Evolutionary conservation across 2,113 vertebrate species (phyloP), one percentile per base, ranked within the genome.

Genomic region (Nesogale talazaci): DNA sequence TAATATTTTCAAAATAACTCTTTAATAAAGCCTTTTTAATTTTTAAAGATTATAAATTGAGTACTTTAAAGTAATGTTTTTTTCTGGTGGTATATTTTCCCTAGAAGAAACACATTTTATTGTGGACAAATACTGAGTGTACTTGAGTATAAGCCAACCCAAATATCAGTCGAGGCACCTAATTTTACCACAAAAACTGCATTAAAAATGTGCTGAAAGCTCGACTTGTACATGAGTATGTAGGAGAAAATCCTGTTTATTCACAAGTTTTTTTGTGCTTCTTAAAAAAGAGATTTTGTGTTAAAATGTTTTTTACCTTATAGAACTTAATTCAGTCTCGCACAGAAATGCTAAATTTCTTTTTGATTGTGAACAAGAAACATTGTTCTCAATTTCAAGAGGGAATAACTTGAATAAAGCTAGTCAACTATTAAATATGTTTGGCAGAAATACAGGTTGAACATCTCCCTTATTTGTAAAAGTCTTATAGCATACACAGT

Each of bases 1-100:
- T 23, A 61, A 23, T 61, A 61, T 61, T 23, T 61, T 23, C 59
- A 61, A 61, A 61, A 23, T 14, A 61, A 20, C 17, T 19, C 59
- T 61, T 19, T 61, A 61, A 61, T 61, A 61, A 61, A 20, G 22
- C 19, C 22, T 88, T 92, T 11, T 17, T 10, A 16, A n/a, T 36
- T 88, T 56, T 20, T 3, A 88, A 82, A 75, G 34, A 40, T 79
- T 56, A 38, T 76, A 81, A 92, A 36, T 83, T 67, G n/a, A 75
- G 46, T 86, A 77, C 19, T 92, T 94, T 88, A 81, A 42, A 93
- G 93, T 61, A 70, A 57, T 91, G 27, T 40, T 74, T 88, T 42
- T 20, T 16, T 19, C 16, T 69, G 31, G 80, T 83, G 74, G 15
- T 17, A 14, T 92, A 72, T 83, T 11, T 61, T 90, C 29, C 36